Evolutionary conservation across 2,888 invertebrate genomes (phyloP).

Genomic region (Protonemura montana): DNA sequence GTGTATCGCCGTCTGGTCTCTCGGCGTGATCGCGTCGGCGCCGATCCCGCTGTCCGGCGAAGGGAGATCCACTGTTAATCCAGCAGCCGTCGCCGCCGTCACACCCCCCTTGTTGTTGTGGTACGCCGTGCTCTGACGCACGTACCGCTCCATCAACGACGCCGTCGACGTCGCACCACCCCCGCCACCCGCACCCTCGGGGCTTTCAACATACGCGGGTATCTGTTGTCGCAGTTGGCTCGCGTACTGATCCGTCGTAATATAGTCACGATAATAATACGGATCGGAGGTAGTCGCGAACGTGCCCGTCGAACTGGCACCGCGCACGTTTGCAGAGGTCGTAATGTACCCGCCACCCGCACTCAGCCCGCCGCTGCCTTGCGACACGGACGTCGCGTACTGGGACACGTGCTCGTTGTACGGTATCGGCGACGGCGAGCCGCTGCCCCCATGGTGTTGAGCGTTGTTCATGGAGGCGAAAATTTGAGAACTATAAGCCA

Average conservation of each 20-base stretch:
- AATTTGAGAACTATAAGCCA: constrained; percentile 72
- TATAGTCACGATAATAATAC: constrained; percentile 76
- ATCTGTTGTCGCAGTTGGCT: constrained; percentile 50
- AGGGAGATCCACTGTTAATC: constrained; percentile 91
- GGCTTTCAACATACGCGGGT: constrained; percentile 54
- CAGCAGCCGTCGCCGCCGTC: constrained; percentile 64
- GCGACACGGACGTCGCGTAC: constrained; percentile 54
- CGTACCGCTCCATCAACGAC: constrained; percentile 74
- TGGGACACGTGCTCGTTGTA: constrained; percentile 60
- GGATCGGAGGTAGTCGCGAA: constrained; percentile 71
- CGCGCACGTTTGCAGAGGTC: constrained; percentile 56
- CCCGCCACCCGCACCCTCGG: constrained; percentile 57
- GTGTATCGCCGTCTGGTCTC: constrained; percentile 82
- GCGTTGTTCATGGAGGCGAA: constrained; percentile 66
- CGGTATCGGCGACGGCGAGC: constrained; percentile 73
- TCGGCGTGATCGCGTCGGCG: constrained; percentile 89
- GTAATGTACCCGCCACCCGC: constrained; percentile 58
- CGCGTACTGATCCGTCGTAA: constrained; percentile 58
- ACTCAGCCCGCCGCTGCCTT: constrained; percentile 57
- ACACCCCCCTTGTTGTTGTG: constrained; percentile 75
- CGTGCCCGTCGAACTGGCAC: constrained; percentile 62
- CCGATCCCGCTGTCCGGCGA: constrained; percentile 97
- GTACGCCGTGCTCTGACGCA: constrained; percentile 69
- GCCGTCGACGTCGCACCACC: constrained; percentile 64
- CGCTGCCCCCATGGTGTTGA: constrained; percentile 58